Percentiles rank a stretch among this genome's conserved stretches.
phyloP scores from a whole-genome alignment of 1,140 invertebrate species.

The Dermatophagoides farinae region DNA sequence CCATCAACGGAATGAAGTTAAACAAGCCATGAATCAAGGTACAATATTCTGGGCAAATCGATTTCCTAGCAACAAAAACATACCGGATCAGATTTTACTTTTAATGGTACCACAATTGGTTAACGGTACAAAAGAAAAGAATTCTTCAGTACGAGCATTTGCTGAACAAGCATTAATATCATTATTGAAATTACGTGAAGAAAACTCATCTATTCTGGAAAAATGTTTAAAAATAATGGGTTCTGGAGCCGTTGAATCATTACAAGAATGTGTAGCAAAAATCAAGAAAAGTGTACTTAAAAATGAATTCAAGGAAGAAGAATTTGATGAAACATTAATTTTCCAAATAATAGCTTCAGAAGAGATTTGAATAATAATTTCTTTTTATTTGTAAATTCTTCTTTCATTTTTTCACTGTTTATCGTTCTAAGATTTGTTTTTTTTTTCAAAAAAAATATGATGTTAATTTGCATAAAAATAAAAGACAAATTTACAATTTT shows the following conservation, averaged over 20 bases:
- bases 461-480: no score
- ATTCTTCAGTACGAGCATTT: slow-evolving; percentile 75
- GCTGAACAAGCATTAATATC: slow-evolving; percentile 74
- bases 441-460: no score
- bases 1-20: slow-evolving; percentile 76
- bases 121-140: slow-evolving; percentile 94
- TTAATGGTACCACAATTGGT: slow-evolving; percentile 66
- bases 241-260: slow-evolving; percentile 59
- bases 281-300: slow-evolving; percentile 46
- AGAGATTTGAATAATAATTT: not conserved
- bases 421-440: no score
- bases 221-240: slow-evolving; percentile 53
- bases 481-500: no score
- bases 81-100: slow-evolving; percentile 41
- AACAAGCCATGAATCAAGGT: slow-evolving; percentile 65
- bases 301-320: slow-evolving; percentile 55
- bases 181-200: slow-evolving; percentile 49
- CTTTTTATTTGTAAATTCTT: not conserved
- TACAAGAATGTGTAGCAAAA: slow-evolving; percentile 68
- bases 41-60: slow-evolving; percentile 42
- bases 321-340: slow-evolving; percentile 71
- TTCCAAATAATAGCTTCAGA: slow-evolving; percentile 21
- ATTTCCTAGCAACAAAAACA: slow-evolving; percentile 25
- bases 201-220: slow-evolving; percentile 40
- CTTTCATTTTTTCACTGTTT: not conserved